A percentile compares a stretch with the other conserved stretches of the same genome.
These are phyloP conservation scores for Lonchura striata DNA, from an alignment of 2,113 vertebrate species.

Conservation along the genomic window DNA sequence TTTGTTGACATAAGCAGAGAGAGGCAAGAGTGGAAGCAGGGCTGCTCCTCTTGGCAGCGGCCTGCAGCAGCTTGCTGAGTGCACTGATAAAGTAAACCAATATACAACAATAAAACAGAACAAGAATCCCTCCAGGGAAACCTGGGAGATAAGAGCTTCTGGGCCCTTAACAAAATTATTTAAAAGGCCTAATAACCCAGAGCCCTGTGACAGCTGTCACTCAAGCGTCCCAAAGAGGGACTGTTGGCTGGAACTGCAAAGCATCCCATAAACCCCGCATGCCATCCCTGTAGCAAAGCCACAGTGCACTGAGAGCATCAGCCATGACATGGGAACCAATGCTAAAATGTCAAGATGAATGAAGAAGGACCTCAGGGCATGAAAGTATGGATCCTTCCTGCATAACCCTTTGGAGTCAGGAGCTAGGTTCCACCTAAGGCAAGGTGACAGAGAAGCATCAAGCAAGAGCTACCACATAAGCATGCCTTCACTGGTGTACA, in stretches of 20 bases:
- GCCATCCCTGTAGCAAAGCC: neutral
- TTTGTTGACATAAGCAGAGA: neutral
- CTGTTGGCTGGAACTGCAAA: neutral
- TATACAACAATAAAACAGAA: neutral
- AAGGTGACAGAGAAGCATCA: neutral
- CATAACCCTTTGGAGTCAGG: neutral
- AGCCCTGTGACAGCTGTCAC: neutral
- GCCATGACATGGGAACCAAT: accelerated
- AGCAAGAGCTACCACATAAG: neutral
- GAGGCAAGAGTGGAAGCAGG: neutral
- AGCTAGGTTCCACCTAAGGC: neutral
- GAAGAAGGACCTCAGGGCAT: neutral
- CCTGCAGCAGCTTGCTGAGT: neutral
- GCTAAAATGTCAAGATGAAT: accelerated
- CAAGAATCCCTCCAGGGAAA: neutral
- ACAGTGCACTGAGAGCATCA: accelerated
- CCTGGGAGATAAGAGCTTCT: neutral
- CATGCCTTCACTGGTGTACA: neutral
- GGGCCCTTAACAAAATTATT: neutral
- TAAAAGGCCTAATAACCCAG: neutral
- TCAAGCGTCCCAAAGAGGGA: neutral
- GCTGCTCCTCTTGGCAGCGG: neutral
- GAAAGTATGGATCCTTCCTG: neutral
- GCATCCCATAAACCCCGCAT: neutral
- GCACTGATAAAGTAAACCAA: neutral